Evolutionary conservation across 2,888 invertebrate genomes (phyloP).

Genomic region (Drosophila histrio): DNA sequence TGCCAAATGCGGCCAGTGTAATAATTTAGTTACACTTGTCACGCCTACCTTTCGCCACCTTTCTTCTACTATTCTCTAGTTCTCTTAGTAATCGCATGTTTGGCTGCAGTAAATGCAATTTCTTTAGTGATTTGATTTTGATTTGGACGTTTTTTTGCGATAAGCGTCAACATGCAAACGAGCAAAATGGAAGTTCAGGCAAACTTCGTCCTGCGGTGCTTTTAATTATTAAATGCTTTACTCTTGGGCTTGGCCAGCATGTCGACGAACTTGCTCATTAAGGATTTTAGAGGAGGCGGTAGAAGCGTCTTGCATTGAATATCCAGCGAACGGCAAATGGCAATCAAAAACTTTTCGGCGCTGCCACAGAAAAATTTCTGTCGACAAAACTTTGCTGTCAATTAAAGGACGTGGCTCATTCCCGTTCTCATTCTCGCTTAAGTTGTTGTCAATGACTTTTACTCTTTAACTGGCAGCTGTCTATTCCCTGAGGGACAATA

Average conservation of each 20-base stretch:
- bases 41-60: constrained; percentile 11
- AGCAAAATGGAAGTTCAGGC: constrained; percentile 1
- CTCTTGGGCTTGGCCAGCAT: constrained; percentile 23
- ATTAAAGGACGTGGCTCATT: constrained; percentile 32
- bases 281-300: constrained; percentile 10
- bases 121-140: constrained; percentile 23
- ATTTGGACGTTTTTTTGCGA: constrained; percentile 34
- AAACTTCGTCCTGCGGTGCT: constrained; percentile 23
- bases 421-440: constrained; percentile 17
- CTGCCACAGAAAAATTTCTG: constrained; percentile 21
- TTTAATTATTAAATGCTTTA: constrained; percentile 65
- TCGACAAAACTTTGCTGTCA: constrained; percentile 44
- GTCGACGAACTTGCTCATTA: constrained; percentile 65
- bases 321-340: constrained; percentile 12
- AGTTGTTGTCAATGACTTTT: constrained; percentile 69
- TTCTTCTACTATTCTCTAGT: not conserved
- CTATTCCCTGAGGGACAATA: constrained; percentile 49
- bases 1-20: constrained; percentile 23
- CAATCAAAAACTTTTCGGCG: constrained; percentile 46
- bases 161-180: constrained; percentile 65
- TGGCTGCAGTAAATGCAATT: constrained; percentile 71
- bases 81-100: constrained; percentile 62
- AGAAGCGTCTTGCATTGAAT: constrained; percentile 2
- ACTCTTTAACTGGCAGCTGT: constrained; percentile 75
- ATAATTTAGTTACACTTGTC: constrained; percentile 30